Conservation (phyloP, 1,140 invertebrate genomes). For the Steinernema khuongi region DNA sequence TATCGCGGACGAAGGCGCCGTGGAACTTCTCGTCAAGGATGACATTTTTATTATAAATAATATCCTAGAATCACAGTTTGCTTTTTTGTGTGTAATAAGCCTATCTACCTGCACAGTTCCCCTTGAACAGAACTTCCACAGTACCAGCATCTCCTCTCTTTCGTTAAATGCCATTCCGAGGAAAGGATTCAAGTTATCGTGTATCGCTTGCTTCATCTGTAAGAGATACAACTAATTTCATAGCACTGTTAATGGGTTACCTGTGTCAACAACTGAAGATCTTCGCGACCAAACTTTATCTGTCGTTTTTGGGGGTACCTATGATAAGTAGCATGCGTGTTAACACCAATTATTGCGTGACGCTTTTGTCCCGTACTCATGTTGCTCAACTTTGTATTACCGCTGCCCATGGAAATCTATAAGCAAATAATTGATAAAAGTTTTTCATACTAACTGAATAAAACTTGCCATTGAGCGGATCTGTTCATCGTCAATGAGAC, state of each 20-base stretch:
- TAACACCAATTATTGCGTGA: conserved; percentile 56
- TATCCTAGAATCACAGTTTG: conserved; percentile 38
- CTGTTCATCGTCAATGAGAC: conserved; percentile 56
- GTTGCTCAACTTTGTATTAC: conserved; percentile 55
- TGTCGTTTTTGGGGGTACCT: conserved; percentile 49
- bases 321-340: conserved; percentile 55
- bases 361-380: conserved; percentile 45
- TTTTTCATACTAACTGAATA: neutral
- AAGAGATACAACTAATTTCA: neutral
- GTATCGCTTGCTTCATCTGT: conserved; percentile 52
- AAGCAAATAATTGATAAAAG: conserved; percentile 23
- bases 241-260: conserved; percentile 18
- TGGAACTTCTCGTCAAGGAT: conserved; percentile 54
- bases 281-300: conserved; percentile 49
- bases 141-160: conserved; percentile 55
- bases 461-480: conserved; percentile 48
- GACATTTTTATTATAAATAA: conserved; percentile 57
- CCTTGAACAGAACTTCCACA: conserved; percentile 57
- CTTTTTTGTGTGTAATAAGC: neutral
- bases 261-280: conserved; percentile 45
- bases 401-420: conserved; percentile 51
- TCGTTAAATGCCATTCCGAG: conserved; percentile 57
- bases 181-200: conserved; percentile 57
- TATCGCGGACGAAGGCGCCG: conserved; percentile 55
- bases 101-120: conserved; percentile 53